phyloP scores from a whole-genome alignment of 2,888 invertebrate genomes.

The Eupithecia vulgata region DNA sequence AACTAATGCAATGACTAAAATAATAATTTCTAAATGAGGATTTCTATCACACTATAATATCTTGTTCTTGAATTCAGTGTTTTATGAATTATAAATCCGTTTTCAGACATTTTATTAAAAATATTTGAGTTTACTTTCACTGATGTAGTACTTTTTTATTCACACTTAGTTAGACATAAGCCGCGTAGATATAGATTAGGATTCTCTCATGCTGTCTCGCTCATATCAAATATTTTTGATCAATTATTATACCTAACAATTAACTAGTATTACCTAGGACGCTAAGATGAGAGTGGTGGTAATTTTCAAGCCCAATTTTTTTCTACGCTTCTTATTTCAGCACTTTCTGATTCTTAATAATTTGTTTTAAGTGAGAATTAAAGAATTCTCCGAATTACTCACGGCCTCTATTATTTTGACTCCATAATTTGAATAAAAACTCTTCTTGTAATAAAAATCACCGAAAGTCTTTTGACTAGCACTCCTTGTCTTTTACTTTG shows the following conservation, averaged over 20 bases:
- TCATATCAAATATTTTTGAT: background rate
- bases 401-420: background rate
- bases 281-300: background rate
- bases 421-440: background rate
- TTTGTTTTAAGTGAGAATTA: background rate
- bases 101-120: constrained; percentile 8
- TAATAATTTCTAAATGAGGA: constrained; percentile 15
- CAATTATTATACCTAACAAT: background rate
- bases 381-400: background rate
- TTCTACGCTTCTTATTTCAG: background rate
- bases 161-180: background rate
- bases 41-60: constrained; percentile 28
- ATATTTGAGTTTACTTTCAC: background rate
- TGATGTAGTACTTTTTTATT: background rate
- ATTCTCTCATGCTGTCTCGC: background rate
- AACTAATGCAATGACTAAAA: constrained; percentile 2
- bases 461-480: constrained; percentile 55
- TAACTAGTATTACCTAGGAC: background rate
- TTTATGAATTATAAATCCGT: background rate
- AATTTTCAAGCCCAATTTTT: background rate
- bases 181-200: background rate
- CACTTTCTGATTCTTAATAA: background rate
- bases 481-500: constrained; percentile 71
- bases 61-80: background rate
- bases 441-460: background rate